A percentile compares a stretch with the other conserved stretches of the same genome.
Conservation (phyloP, 2,888 invertebrate species). For the Sinopyrophorus schimmeli region DNA sequence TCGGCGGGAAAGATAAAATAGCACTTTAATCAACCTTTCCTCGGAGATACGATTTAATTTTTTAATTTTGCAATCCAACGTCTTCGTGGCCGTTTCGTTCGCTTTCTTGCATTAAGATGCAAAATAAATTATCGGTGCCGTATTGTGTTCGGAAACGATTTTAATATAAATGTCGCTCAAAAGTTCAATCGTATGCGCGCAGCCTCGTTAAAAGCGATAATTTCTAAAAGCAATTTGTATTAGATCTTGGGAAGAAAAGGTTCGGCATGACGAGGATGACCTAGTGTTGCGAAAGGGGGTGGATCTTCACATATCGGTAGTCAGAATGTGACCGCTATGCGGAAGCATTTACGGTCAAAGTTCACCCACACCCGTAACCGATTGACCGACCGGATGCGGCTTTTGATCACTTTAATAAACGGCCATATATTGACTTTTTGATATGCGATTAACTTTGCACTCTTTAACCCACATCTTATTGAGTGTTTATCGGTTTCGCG, state of each 20-base stretch:
- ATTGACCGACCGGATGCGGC: constrained; percentile 49
- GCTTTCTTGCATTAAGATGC: too few relatives aligned
- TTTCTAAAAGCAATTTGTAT: constrained; percentile 11
- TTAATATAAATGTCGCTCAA: too few relatives aligned
- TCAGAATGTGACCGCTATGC: constrained; percentile 43
- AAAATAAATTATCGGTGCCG: too few relatives aligned
- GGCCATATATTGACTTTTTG: constrained; percentile 23
- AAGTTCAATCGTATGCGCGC: too few relatives aligned
- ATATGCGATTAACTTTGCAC: constrained; percentile 19
- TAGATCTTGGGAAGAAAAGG: too few relatives aligned
- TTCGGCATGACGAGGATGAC: constrained; percentile 17
- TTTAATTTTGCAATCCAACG: too few relatives aligned
- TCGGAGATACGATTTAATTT: too few relatives aligned
- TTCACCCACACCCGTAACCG: constrained; percentile 51
- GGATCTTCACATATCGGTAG: constrained; percentile 18
- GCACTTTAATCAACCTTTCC: too few relatives aligned
- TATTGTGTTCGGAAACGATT: too few relatives aligned
- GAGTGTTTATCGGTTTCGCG: constrained; percentile 20
- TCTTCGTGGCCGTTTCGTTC: too few relatives aligned
- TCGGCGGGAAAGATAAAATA: too few relatives aligned
- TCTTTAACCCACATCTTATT: constrained; percentile 21
- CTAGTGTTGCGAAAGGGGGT: constrained; percentile 17
- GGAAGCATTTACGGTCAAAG: constrained; percentile 49
- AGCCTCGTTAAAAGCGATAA: constrained; percentile 9
- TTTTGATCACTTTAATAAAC: constrained; percentile 27